Evolutionary conservation across 2,113 vertebrate genomes (phyloP), one percentile per base, ranked within the genome.

Genomic region (Scophthalmus maximus): DNA sequence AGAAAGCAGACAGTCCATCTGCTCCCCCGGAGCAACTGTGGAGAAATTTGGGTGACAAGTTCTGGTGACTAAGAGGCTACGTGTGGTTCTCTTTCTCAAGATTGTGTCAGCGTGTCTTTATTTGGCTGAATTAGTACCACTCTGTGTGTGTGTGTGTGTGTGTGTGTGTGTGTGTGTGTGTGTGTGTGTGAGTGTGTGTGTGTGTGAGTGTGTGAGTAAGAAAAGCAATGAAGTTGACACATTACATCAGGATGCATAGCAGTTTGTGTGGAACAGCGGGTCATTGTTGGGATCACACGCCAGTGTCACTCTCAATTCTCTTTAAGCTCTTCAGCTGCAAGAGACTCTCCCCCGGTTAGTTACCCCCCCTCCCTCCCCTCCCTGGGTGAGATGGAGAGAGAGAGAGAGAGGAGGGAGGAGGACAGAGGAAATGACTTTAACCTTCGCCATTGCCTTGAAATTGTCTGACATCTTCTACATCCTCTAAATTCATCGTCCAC

Each of bases 231-330:
- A 78, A 46, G 57, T 49, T 17, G 29, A 46, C 68, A 56, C 67
- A 84, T 73, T 44, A 84, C 82, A 80, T 86, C 73, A 83, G 79
- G 76, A 66, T 20, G 7, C 51, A 25, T 22, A 36, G 51, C 73
- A 60, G 68, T 57, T 66, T 75, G 30, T 70, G 56, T 68, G 42
- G 57, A 89, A 88, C 86, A 90, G 86, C 63, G 9, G 67, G 58
- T 79, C 81, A 80, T 67, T 88, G 79, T 88, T 73, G 73, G 52
- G 62, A 69, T 76, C 3, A 8, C 78, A 84, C 63, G 59, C 77
- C 62, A 79, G 58, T 77, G 76, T 85, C 74, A 34, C 51, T 74
- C 62, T 58, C 70, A 78, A 75, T 88, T 73, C 60, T 56, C 46
- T 50, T 52, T 26, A 40, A 53, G 36, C 65, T 63, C 15, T 9